phyloP scores from a whole-genome alignment of 2,797 vertebrate genomes.

The Mormyrus proboscirostris region DNA sequence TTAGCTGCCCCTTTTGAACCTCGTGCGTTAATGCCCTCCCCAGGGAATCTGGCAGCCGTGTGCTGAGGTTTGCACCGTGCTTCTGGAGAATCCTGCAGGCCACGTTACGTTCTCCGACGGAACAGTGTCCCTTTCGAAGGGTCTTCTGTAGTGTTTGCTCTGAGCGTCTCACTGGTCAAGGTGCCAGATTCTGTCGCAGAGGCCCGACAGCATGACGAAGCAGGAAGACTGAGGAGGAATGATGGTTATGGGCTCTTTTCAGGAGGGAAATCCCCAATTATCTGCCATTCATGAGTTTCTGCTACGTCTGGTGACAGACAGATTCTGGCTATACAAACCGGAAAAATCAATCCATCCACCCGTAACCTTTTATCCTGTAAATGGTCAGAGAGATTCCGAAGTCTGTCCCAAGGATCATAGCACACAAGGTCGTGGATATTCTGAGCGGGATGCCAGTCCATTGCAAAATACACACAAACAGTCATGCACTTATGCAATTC shows the following conservation, averaged over 20 bases:
- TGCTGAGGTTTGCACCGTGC: neutral
- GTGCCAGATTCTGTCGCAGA: neutral
- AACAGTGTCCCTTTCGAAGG: too few relatives aligned
- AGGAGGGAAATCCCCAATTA: neutral
- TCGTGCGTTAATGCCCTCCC: slow-evolving; percentile 28
- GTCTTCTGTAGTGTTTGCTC: neutral
- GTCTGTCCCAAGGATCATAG: neutral
- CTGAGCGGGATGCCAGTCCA: neutral
- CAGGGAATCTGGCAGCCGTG: slow-evolving; percentile 17
- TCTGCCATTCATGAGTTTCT: neutral
- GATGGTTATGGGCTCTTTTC: neutral
- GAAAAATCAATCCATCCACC: neutral
- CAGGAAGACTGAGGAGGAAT: neutral
- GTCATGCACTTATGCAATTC: neutral
- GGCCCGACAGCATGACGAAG: neutral
- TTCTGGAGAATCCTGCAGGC: slow-evolving; percentile 6
- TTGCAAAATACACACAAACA: neutral
- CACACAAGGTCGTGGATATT: neutral
- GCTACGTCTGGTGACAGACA: neutral
- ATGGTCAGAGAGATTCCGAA: neutral
- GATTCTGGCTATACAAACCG: neutral
- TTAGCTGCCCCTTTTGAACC: slow-evolving; percentile 30
- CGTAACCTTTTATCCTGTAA: neutral
- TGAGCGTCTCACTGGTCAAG: neutral
- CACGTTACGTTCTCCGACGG: neutral